Conservation (phyloP, 1,140 invertebrate genomes). For the Xylocopa sonorina region DNA sequence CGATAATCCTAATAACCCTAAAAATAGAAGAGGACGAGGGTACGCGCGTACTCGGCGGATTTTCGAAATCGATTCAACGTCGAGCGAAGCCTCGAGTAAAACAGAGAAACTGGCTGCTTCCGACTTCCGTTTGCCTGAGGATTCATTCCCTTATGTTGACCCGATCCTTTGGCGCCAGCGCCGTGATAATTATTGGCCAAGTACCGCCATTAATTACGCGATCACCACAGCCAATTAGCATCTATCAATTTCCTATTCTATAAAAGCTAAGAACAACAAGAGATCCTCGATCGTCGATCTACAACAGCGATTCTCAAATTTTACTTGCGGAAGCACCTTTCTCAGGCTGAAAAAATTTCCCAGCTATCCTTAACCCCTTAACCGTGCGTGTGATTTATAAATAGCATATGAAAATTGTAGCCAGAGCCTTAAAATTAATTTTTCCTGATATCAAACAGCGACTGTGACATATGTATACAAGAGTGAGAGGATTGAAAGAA, state of each 20-base stretch:
- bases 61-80: conserved; percentile 11
- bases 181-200: neutral
- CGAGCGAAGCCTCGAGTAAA: neutral
- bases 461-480: neutral
- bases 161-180: neutral
- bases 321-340: too few species aligned
- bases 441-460: too few species aligned
- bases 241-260: neutral
- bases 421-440: too few species aligned
- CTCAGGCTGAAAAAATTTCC: too few species aligned
- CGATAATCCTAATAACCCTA: neutral
- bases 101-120: neutral
- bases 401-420: too few species aligned
- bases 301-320: too few species aligned
- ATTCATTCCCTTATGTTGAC: neutral
- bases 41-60: conserved; percentile 6
- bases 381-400: too few species aligned
- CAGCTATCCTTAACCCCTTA: too few species aligned
- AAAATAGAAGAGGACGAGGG: too few species aligned
- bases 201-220: neutral
- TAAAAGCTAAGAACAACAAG: too few species aligned
- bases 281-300: too few species aligned
- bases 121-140: neutral
- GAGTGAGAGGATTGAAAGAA: conserved; percentile 53
- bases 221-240: neutral